Evolutionary conservation across 2,888 invertebrate genomes (phyloP).

Genomic region (Aethes cnicana): DNA sequence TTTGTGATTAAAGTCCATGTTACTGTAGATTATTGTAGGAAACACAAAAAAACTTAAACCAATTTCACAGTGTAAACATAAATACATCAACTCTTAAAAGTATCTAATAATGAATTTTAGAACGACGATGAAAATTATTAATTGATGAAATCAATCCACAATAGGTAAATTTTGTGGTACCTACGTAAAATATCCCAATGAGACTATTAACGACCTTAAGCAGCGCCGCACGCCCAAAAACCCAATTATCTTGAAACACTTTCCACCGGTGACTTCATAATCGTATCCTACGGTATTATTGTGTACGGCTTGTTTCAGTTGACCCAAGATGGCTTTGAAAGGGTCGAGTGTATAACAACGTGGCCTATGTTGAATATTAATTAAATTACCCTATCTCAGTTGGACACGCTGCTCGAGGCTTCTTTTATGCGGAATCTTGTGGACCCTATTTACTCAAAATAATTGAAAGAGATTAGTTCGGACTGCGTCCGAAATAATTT

Average conservation of each 20-base stretch:
- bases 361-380: constrained; percentile 35
- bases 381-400: constrained; percentile 38
- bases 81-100: too few relatives aligned
- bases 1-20: too few relatives aligned
- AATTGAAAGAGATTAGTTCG: constrained; percentile 34
- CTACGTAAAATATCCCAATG: too few relatives aligned
- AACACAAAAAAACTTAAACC: too few relatives aligned
- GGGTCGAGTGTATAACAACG: constrained; percentile 33
- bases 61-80: too few relatives aligned
- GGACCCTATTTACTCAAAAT: constrained; percentile 33
- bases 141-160: too few relatives aligned
- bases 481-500: constrained; percentile 23
- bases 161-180: too few relatives aligned
- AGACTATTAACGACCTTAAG: not conserved
- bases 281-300: constrained; percentile 9
- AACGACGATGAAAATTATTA: too few relatives aligned
- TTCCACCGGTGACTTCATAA: constrained; percentile 14
- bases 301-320: constrained; percentile 31
- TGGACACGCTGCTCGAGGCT: constrained; percentile 33
- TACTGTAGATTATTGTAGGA: too few relatives aligned
- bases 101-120: too few relatives aligned
- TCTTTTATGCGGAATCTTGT: constrained; percentile 34
- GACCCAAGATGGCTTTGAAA: constrained; percentile 33
- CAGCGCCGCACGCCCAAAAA: not conserved
- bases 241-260: constrained; percentile 13